phyloP scores from a whole-genome alignment of 2,113 vertebrate species.

The Plecotus auritus region DNA sequence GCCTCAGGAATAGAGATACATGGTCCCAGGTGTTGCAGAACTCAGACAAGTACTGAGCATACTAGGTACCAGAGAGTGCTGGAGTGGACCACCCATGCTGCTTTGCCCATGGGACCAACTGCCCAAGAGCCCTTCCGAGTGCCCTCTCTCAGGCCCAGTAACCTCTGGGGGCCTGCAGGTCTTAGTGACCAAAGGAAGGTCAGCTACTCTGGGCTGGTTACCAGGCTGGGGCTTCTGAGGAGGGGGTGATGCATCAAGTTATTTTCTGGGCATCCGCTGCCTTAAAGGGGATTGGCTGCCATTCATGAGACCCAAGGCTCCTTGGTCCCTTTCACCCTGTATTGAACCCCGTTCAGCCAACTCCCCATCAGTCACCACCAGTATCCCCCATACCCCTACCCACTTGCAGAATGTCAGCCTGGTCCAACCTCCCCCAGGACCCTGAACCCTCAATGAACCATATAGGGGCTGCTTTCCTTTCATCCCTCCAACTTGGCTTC shows the following conservation, averaged over 20 bases:
- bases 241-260: not conserved
- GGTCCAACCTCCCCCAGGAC: not conserved
- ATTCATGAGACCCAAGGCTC: not conserved
- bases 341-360: not conserved
- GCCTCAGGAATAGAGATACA: not conserved
- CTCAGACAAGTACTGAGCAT: not conserved
- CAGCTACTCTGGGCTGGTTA: not conserved
- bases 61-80: not conserved
- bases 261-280: not conserved
- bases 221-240: not conserved
- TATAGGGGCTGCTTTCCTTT: not conserved
- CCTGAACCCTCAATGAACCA: not conserved
- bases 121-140: not conserved
- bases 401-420: too few species aligned
- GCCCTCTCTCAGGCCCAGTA: not conserved
- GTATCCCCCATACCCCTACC: not conserved
- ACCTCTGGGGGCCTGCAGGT: not conserved
- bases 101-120: not conserved
- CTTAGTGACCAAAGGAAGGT: not conserved
- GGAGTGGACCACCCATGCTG: not conserved
- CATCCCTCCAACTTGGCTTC: not conserved
- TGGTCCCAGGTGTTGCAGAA: too few species aligned
- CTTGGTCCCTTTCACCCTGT: not conserved
- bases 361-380: not conserved
- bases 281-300: not conserved